Base-by-base conservation (phyloP, 2,113 vertebrate species). In the Xiphias gladius region DNA sequence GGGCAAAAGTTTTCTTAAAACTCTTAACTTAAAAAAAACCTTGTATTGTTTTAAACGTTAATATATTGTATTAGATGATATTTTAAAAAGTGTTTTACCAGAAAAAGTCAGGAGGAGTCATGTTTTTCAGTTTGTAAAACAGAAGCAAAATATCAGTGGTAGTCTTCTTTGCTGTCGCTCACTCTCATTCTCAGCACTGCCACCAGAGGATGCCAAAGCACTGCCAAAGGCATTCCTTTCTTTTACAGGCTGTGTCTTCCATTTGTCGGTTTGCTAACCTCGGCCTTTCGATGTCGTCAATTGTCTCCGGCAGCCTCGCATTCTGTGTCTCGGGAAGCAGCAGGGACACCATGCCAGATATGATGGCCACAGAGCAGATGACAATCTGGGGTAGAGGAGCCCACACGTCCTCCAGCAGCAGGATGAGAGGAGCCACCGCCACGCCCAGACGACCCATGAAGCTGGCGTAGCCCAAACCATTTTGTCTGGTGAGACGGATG, bases 321-420 rank as follows among this genome's bases (percentile, higher is more conserved):
- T 88, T 74, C 43, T 70, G 82, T 0, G 96, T 97, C 87, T 97
- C 97, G 1, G 96, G 95, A 0, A 97, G 93, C 41, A 96, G 86
- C 80, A 95, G 89, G 0, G 93, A 69, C n/a, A 87, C 64, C 13
- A 94, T 76, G 7, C 95, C 95, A 16, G 92, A 91, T 4, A 85
- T 4, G 24, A 96, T 17, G 48, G 95, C 91, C 2, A 93, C 70
- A 1, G 77, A 90, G 85, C 93, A 94, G 63, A 95, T 92, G 64
- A 91, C 73, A 39, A 96, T 37, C 77, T 94, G 93, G 52, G 96
- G 96, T 20, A 97, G 89, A 26, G 71, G 17, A 1, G 72, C 67
- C 96, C 96, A 97, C 2, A 93, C 64, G 72, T 94, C 94, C 5
- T 96, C 95, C 88, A 97, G 86, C 77, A 97, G 84, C 52, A 92